Percentiles rank a stretch among this genome's conserved stretches.
Evolutionary conservation across 35 echinoderm and acorn worm genomes (phyloP).

Genomic region (Stichopus chloronotus): DNA sequence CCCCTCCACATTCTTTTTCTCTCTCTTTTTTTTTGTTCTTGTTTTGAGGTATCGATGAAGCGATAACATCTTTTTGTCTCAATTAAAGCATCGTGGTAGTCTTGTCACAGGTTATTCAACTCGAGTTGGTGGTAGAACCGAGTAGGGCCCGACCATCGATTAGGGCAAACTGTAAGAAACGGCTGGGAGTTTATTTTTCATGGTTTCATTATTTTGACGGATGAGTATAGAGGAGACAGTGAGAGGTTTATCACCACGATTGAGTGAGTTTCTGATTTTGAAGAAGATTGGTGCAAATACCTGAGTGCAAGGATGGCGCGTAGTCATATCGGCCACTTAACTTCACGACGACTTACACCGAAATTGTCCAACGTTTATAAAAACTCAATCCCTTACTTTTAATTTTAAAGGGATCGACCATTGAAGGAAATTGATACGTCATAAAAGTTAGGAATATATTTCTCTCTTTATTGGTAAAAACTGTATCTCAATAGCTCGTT

Average conservation of each 20-base stretch:
- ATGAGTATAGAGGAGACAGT: background rate
- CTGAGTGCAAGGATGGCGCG: too few species aligned
- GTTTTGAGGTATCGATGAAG: background rate
- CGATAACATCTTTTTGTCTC: conserved; percentile 44
- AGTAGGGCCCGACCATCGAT: background rate
- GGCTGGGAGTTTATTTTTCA: background rate
- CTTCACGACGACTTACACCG: too few species aligned
- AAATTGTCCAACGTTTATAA: too few species aligned
- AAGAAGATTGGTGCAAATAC: too few species aligned
- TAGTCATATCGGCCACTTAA: too few species aligned
- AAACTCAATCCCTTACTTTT: too few species aligned
- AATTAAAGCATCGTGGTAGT: conserved; percentile 9
- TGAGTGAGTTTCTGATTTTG: background rate
- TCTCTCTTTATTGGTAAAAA: too few species aligned
- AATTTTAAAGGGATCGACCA: too few species aligned
- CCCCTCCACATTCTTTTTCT: background rate
- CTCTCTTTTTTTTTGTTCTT: background rate
- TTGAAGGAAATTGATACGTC: too few species aligned
- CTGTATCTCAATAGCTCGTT: too few species aligned
- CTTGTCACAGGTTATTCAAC: conserved; percentile 28
- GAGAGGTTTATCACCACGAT: background rate
- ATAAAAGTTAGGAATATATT: too few species aligned
- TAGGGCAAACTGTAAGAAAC: background rate
- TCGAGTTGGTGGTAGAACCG: background rate
- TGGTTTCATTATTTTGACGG: background rate